Base-by-base conservation (phyloP, 2,888 invertebrate species). In the Ecliptopera silaceata region DNA sequence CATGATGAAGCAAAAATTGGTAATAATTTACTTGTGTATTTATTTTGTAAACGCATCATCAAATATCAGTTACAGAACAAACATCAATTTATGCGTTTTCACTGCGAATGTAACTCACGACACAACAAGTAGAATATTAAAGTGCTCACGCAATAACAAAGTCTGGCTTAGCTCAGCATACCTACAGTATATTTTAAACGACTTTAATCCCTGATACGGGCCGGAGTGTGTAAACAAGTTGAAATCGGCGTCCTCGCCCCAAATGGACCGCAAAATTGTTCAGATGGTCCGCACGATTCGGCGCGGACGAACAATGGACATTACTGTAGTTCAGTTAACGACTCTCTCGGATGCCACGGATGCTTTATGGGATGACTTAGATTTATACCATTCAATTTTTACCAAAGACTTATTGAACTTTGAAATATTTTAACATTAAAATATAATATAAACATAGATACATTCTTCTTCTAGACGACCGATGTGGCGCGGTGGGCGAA, bases 311-410 rank as follows among this genome's bases (percentile, higher is more conserved):
- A 83, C 82, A 84, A 82, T 80, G 74, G 69, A 63, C 75, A 72
- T 77, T 73, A 73, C 71, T 75, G 74, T 74, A 78, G 78, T 80
- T 79, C 76, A 77, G 75, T 75, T 79, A 82, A 80, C 77, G 77
- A 75, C 75, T 75, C 72, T 71, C 69, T 68, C 26, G 53, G 48
- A 53, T 57, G 52, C 31, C 39, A 17, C 12, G 18, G 29, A 51
- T 57, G 39, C n/a, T 52, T 29, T 36, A 51, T 42, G 15, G 20
- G 29, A 17, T 8, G 31, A 29, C 69, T 70, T 71, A 71, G 74
- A 80, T 80, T 72, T 44, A 49, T 32, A 31, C 8, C 12, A 26
- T 26, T 39, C 13, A 12, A 36, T 41, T 29, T 36, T 46, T 20
- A 22, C 4, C 20, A 1, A 22, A 22, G 22, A 26, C 22, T 1